Evolutionary conservation across 2,888 invertebrate species (phyloP).

Genomic region (Rambutsinella grinnellia): DNA sequence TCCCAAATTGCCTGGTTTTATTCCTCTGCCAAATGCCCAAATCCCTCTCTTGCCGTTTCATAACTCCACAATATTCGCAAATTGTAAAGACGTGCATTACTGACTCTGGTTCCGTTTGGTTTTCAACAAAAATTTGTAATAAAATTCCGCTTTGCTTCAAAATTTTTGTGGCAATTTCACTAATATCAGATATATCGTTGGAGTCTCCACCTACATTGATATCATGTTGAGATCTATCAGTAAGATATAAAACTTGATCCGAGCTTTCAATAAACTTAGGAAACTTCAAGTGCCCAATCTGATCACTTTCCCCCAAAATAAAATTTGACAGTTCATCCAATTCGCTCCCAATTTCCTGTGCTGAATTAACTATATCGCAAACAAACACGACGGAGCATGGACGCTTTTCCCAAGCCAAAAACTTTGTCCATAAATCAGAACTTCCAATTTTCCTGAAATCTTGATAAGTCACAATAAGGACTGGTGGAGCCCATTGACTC

Average conservation of each 20-base stretch:
- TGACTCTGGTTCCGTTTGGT: constrained; percentile 42
- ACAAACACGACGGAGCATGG: constrained; percentile 58
- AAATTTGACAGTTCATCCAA: neutral
- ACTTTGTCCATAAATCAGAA: constrained; percentile 38
- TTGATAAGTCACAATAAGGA: constrained; percentile 42
- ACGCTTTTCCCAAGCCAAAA: constrained; percentile 43
- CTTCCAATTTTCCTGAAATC: constrained; percentile 30
- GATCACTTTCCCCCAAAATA: constrained; percentile 6
- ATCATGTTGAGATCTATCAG: constrained; percentile 20
- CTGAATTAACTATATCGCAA: constrained; percentile 51
- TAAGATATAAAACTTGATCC: constrained; percentile 56
- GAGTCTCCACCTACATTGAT: neutral
- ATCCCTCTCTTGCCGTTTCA: constrained; percentile 40
- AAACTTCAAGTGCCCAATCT: constrained; percentile 40
- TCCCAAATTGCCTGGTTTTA: constrained; percentile 55
- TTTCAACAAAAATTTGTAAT: constrained; percentile 43
- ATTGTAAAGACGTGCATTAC: constrained; percentile 50
- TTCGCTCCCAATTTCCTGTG: neutral
- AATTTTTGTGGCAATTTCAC: constrained; percentile 32
- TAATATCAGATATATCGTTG: neutral
- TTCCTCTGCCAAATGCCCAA: constrained; percentile 61
- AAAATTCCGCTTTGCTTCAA: constrained; percentile 56
- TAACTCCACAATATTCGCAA: constrained; percentile 54
- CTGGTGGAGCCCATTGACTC: constrained; percentile 55
- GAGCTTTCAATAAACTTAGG: constrained; percentile 53